phyloP scores from a whole-genome alignment of 2,888 invertebrate genomes.

The Epinotia brunnichana region DNA sequence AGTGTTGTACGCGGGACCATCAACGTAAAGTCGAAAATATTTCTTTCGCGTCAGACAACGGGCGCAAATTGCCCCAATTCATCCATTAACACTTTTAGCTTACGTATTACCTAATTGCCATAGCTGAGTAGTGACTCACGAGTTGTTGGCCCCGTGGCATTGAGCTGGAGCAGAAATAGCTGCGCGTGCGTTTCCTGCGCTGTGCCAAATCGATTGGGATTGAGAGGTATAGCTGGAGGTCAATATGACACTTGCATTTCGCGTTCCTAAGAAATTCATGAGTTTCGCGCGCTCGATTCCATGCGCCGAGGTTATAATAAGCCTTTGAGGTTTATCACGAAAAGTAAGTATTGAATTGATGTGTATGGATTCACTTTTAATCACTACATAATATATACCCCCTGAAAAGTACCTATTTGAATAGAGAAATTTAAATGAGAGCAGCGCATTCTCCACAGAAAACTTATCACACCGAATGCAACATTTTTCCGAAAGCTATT shows the following conservation, averaged over 20 bases:
- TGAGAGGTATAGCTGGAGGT: neutral
- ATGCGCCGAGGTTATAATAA: neutral
- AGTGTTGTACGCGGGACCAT: no score
- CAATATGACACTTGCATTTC: neutral
- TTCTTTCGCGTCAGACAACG: neutral
- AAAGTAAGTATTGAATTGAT: no score
- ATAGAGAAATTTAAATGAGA: no score
- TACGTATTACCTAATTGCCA: conserved; percentile 49
- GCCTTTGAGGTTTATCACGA: no score
- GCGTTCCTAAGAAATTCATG: neutral
- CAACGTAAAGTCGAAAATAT: neutral
- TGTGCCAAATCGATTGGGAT: neutral
- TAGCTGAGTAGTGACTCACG: conserved; percentile 66
- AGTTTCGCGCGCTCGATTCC: neutral
- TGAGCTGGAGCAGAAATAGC: conserved; percentile 64
- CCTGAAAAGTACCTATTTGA: no score
- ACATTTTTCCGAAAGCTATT: no score
- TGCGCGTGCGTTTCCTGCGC: conserved; percentile 23
- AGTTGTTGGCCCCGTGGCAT: conserved; percentile 81
- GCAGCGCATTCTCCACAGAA: no score
- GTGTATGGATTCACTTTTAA: no score
- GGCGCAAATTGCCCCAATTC: conserved; percentile 23
- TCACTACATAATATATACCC: no score
- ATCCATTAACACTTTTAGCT: conserved; percentile 29
- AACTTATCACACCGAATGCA: no score